Evolutionary conservation across 1,140 invertebrate species (phyloP).

Genomic region (Drosophila kurseongensis): DNA sequence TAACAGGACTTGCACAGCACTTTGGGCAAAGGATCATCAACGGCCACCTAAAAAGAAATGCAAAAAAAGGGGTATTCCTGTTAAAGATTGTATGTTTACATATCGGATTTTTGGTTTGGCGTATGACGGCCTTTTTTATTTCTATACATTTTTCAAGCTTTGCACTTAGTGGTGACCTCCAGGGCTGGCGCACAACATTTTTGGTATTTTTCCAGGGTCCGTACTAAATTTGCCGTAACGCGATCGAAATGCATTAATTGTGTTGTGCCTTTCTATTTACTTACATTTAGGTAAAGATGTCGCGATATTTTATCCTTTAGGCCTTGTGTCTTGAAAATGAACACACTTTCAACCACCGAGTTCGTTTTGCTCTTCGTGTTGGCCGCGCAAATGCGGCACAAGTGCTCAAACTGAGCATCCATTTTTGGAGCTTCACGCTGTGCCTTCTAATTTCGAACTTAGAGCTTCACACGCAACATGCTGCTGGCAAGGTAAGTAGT

Average conservation of each 20-base stretch:
- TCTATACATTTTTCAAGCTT: not conserved
- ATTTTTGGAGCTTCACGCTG: constrained; percentile 19
- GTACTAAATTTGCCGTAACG: constrained; percentile 2
- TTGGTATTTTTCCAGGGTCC: constrained; percentile 18
- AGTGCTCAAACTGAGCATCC: constrained; percentile 75
- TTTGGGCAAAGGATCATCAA: constrained; percentile 75
- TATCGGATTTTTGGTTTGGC: too few species aligned
- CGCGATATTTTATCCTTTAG: constrained; percentile 75
- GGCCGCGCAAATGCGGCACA: constrained; percentile 78
- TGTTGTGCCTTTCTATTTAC: constrained; percentile 21
- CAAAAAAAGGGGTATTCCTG: too few species aligned
- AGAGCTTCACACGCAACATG: constrained; percentile 20
- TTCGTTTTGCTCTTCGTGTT: constrained; percentile 80
- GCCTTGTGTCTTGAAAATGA: constrained; percentile 74
- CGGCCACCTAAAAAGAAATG: constrained; percentile 49
- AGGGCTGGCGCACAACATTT: constrained; percentile 12
- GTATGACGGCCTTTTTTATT: too few species aligned
- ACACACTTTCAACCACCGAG: constrained; percentile 76
- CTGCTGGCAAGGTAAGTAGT: constrained; percentile 6
- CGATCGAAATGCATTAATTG: constrained; percentile 8
- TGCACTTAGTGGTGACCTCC: not conserved
- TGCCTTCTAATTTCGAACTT: constrained; percentile 4
- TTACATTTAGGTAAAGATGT: constrained; percentile 74
- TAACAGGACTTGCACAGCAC: constrained; percentile 79
- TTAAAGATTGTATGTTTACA: too few species aligned